Conservation (phyloP, 2,113 vertebrate species). For the Jaculus jaculus region DNA sequence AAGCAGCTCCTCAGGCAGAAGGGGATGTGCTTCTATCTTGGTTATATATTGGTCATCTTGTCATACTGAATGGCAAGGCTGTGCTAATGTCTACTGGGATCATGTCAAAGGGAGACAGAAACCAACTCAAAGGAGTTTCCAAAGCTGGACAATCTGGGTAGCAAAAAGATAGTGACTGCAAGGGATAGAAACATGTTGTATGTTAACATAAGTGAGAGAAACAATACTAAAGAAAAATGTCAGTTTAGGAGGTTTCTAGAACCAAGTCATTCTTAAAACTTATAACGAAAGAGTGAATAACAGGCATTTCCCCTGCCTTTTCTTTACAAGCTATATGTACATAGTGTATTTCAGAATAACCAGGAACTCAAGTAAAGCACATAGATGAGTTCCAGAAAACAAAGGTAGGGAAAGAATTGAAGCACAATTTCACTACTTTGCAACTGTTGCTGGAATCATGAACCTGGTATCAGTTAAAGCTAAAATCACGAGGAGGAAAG, state of each 20-base stretch:
- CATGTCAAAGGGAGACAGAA: neutral
- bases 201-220: neutral
- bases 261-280: neutral
- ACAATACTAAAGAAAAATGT: neutral
- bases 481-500: neutral
- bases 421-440: neutral
- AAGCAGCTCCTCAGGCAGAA: neutral
- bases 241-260: neutral
- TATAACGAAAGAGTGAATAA: neutral
- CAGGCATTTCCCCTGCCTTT: neutral
- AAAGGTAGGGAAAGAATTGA: neutral
- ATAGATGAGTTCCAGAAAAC: neutral
- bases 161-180: neutral
- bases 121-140: neutral
- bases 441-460: neutral
- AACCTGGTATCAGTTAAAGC: neutral
- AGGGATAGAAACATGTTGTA: neutral
- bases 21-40: neutral
- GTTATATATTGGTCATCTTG: neutral
- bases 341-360: neutral
- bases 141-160: neutral
- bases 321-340: neutral
- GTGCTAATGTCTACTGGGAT: neutral
- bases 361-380: neutral
- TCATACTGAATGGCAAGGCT: neutral